These are phyloP conservation scores for Heteromurus nitidus DNA, from an alignment of 2,888 invertebrate species.

Conservation along the genomic window DNA sequence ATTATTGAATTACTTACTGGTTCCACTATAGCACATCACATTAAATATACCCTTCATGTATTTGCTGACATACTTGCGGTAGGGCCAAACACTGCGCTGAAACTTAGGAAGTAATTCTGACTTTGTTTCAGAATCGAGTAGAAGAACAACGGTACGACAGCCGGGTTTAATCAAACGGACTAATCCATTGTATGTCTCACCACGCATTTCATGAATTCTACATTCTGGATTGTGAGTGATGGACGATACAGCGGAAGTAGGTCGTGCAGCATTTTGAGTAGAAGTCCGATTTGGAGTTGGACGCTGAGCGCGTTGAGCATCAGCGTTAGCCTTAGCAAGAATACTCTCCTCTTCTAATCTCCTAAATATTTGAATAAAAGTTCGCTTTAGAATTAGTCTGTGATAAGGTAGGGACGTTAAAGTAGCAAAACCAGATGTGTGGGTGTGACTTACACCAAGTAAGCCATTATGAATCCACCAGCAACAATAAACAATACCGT, in stretches of 20 bases:
- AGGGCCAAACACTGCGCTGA: conserved; percentile 95
- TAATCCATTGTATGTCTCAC: conserved; percentile 96
- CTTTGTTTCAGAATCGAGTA: conserved; percentile 92
- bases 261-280: conserved; percentile 42
- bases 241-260: conserved; percentile 68
- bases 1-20: not conserved
- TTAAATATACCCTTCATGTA: conserved; percentile 2
- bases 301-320: conserved; percentile 63
- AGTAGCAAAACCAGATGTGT: no score
- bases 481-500: conserved; percentile 86
- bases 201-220: conserved; percentile 91
- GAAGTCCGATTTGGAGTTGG: conserved; percentile 55
- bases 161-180: conserved; percentile 95
- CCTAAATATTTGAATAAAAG: conserved; percentile 42
- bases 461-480: conserved; percentile 90
- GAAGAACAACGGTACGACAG: conserved; percentile 91
- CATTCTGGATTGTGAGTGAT: conserved; percentile 80
- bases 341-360: conserved; percentile 71
- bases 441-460: conserved; percentile 81
- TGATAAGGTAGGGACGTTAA: not conserved
- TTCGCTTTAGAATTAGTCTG: not conserved
- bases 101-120: conserved; percentile 91
- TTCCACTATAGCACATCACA: not conserved
- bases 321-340: conserved; percentile 72
- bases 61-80: conserved; percentile 84